Evolutionary conservation across 1,140 invertebrate species (phyloP).

Genomic region (Sarcophaga bullata): DNA sequence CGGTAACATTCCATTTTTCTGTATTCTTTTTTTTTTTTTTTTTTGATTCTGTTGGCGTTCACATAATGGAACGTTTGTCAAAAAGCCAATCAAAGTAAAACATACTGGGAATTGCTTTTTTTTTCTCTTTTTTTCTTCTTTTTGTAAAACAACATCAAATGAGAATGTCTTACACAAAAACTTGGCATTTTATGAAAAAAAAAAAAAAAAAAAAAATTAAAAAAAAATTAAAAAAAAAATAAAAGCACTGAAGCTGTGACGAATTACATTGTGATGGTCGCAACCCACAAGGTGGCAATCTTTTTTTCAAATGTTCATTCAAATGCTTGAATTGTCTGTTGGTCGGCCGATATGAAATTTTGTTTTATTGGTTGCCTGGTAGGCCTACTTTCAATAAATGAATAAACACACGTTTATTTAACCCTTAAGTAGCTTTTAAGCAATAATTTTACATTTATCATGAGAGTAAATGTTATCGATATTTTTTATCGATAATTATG

Average conservation of each 20-base stretch:
- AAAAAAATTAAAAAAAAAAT: not conserved
- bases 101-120: slow-evolving; percentile 3
- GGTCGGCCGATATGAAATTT: not conserved
- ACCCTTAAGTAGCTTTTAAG: not conserved
- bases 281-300: slow-evolving; percentile 17
- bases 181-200: no score
- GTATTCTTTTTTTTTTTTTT: not conserved
- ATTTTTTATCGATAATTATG: no score
- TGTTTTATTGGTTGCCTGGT: not conserved
- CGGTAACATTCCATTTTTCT: not conserved
- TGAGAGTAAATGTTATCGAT: no score
- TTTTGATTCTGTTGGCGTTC: not conserved
- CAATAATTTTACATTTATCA: no score
- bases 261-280: slow-evolving; percentile 21
- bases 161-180: no score
- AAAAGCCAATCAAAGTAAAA: slow-evolving; percentile 19
- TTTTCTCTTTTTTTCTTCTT: not conserved
- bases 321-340: no score
- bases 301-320: not conserved
- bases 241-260: slow-evolving; percentile 14
- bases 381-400: slow-evolving; percentile 3
- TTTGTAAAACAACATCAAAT: no score
- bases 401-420: not conserved
- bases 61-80: slow-evolving; percentile 21
- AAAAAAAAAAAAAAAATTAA: not conserved